These are phyloP conservation scores for Axea sp. DNA, from an alignment of 2,888 invertebrate genomes.

Conservation along the genomic window DNA sequence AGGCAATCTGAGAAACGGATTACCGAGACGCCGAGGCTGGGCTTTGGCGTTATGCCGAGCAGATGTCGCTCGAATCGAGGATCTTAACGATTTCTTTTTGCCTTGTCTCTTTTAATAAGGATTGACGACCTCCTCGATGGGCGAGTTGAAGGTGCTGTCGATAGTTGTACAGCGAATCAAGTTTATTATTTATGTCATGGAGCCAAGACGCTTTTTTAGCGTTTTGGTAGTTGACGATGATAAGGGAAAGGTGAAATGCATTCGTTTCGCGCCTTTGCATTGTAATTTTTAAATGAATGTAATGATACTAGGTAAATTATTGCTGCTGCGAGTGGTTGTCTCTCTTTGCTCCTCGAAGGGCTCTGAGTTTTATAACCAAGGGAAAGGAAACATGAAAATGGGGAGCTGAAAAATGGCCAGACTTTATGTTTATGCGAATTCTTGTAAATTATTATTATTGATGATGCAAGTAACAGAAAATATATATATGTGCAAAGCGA, in stretches of 20 bases:
- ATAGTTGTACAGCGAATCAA: slow-evolving; percentile 63
- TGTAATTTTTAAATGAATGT: slow-evolving; percentile 46
- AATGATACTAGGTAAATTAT: slow-evolving; percentile 53
- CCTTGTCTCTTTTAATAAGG: neutral
- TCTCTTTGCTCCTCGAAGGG: neutral
- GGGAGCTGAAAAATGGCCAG: neutral
- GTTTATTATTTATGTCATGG: slow-evolving; percentile 71
- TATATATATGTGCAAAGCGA: slow-evolving; percentile 49
- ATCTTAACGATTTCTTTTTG: neutral
- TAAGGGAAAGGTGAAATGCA: slow-evolving; percentile 12
- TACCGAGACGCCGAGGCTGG: slow-evolving; percentile 70
- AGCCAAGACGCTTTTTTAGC: slow-evolving; percentile 18
- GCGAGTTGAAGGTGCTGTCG: slow-evolving; percentile 14
- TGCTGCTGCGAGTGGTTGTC: slow-evolving; percentile 34
- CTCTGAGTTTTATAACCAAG: slow-evolving; percentile 26
- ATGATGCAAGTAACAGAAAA: slow-evolving; percentile 45
- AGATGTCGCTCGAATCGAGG: neutral
- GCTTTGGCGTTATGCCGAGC: slow-evolving; percentile 67
- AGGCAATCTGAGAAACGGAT: too few relatives aligned
- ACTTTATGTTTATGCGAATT: slow-evolving; percentile 27
- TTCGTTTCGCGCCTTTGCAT: slow-evolving; percentile 43
- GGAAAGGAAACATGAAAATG: neutral
- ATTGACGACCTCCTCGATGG: slow-evolving; percentile 1
- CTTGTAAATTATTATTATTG: slow-evolving; percentile 51
- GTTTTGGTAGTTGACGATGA: slow-evolving; percentile 24